phyloP scores from a whole-genome alignment of 2,888 invertebrate species.

The Chymomyza fuscimana region DNA sequence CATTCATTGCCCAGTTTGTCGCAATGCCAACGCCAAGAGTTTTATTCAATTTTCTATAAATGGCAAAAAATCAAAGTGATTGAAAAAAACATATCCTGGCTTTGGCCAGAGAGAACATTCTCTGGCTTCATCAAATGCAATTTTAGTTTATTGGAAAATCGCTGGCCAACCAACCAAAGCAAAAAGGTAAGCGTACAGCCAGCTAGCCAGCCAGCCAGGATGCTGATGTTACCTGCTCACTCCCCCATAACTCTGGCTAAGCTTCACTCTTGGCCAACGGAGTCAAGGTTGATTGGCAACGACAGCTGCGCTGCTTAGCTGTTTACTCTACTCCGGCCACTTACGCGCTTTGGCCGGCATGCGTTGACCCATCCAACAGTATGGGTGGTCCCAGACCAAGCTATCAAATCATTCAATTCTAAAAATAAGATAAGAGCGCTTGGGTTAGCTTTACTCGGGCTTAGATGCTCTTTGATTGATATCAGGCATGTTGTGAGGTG shows the following conservation, averaged over 20 bases:
- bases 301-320: constrained; percentile 42
- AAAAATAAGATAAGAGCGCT: constrained; percentile 36
- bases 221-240: neutral
- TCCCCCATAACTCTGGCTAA: neutral
- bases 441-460: constrained; percentile 31
- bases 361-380: neutral
- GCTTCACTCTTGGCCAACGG: constrained; percentile 2
- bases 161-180: constrained; percentile 62
- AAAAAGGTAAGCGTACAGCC: constrained; percentile 40
- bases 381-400: constrained; percentile 11
- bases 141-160: constrained; percentile 72
- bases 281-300: constrained; percentile 52
- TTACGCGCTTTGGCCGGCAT: constrained; percentile 17
- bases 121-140: constrained; percentile 72
- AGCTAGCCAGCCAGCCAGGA: constrained; percentile 6
- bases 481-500: neutral
- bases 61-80: constrained; percentile 48
- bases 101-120: constrained; percentile 37
- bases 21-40: constrained; percentile 65
- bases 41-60: constrained; percentile 71
- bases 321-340: constrained; percentile 35
- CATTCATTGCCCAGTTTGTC: constrained; percentile 67
- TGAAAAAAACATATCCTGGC: constrained; percentile 30
- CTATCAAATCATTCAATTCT: constrained; percentile 29
- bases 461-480: constrained; percentile 37